Base-by-base conservation (phyloP, 1,140 invertebrate species). In the Neotoxoptera formosana region DNA sequence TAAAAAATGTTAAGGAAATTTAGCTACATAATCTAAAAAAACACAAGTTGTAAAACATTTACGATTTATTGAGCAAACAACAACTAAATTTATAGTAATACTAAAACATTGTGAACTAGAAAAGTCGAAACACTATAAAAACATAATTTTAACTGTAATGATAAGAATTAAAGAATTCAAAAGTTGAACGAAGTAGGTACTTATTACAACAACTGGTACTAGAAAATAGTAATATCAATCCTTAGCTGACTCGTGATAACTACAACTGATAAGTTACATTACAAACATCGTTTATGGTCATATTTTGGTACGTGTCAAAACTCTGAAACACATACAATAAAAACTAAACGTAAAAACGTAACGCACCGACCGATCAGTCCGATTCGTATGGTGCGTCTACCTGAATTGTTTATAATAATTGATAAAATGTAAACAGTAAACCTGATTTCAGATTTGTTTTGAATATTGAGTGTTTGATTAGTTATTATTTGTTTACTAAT, bases 91-190 rank as follows among this genome's bases (percentile, higher is more conserved):
- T 17, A n/a, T 76, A 76, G 41, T 41, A 41, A 41, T 41, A 41
- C 41, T 41, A 6, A 20, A 76, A n/a, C n/a, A 76, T 76, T 76
- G 7, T 76, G n/a, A 76, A 34, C 30, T 41, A 89, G n/a, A 23
- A 90, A 90, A 67, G 25, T 30, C 60, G 25, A 90, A 56, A 60
- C 34, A 56, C 41, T 41, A 41, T 41, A 41, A 2, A 41, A 41
- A 41, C 41, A 41, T 41, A 90, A 60, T 60, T 90, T 90, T 90
- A 90, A 90, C 89, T 67, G 89, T 90, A n/a, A 67, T 90, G 89
- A 90, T 90, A 90, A 67, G 89, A 60, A 45, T 45, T 90, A 8
- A 67, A 90, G 8, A 90, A 67, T 90, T 67, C 25, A 60, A 90
- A 67, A 45, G 9, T 45, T 90, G 17, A 48, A 23, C 25, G 21